phyloP scores from a whole-genome alignment of 2,113 vertebrate genomes.

The Phaethornis superciliosus region DNA sequence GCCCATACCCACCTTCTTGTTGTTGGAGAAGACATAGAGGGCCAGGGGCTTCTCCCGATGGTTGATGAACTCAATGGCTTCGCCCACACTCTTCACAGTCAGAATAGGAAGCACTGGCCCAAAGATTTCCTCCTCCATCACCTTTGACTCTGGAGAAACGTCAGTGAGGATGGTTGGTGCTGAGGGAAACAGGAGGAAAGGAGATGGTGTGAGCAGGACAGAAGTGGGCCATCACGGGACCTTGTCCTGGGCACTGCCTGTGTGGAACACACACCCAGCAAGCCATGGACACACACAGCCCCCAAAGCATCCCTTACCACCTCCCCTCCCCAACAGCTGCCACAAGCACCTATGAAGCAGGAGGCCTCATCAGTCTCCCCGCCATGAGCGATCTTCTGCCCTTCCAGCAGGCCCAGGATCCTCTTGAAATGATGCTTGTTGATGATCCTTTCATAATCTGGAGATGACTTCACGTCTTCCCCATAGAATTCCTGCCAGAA shows the following conservation, averaged over 20 bases:
- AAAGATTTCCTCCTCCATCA: slow-evolving; percentile 98
- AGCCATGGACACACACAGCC: not conserved
- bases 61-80: slow-evolving; percentile 91
- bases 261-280: accelerated
- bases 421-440: slow-evolving; percentile 88
- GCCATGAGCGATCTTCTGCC: slow-evolving; percentile 85
- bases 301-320: not conserved
- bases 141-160: slow-evolving; percentile 83
- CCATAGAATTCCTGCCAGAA: slow-evolving; percentile 89
- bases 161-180: slow-evolving; percentile 90
- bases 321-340: not conserved
- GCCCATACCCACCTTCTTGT: slow-evolving; percentile 80
- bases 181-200: slow-evolving; percentile 8
- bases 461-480: slow-evolving; percentile 85
- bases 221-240: not conserved
- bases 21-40: slow-evolving; percentile 88
- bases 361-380: slow-evolving; percentile 86
- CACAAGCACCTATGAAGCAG: slow-evolving; percentile 86
- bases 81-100: slow-evolving; percentile 79
- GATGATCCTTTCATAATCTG: slow-evolving; percentile 88
- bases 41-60: slow-evolving; percentile 90
- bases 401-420: slow-evolving; percentile 83
- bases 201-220: accelerated
- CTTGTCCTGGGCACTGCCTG: accelerated
- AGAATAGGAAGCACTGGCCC: slow-evolving; percentile 91